Percentiles rank a stretch among this genome's conserved stretches.
phyloP scores from a whole-genome alignment of 2,888 invertebrate genomes.

The Catocala nupta region DNA sequence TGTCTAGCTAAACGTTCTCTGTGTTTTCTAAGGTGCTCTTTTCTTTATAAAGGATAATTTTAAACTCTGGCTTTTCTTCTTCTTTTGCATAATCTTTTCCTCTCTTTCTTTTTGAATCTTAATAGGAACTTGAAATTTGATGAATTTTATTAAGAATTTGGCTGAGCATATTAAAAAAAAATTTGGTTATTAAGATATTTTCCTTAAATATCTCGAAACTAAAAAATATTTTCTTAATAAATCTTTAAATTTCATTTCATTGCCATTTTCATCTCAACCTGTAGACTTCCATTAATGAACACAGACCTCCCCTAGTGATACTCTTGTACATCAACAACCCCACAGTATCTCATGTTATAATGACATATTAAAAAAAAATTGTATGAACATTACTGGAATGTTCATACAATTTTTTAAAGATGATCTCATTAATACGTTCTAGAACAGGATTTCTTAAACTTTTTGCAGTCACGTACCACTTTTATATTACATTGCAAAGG shows the following conservation, averaged over 20 bases:
- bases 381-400: too few species aligned
- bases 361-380: too few species aligned
- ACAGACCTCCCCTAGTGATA: neutral
- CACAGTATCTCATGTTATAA: neutral
- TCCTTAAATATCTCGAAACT: neutral
- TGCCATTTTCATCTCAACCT: neutral
- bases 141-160: slow-evolving; percentile 1
- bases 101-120: slow-evolving; percentile 12
- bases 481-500: too few species aligned
- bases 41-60: slow-evolving; percentile 5
- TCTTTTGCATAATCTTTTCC: slow-evolving; percentile 9
- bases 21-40: slow-evolving; percentile 8
- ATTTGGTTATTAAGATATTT: slow-evolving; percentile 8
- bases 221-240: neutral
- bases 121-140: too few species aligned
- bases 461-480: too few species aligned
- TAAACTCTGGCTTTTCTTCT: slow-evolving; percentile 10
- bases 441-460: too few species aligned
- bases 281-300: neutral
- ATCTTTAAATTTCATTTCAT: neutral
- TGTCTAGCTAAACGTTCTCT: slow-evolving; percentile 8
- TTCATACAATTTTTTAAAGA: too few species aligned
- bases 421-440: too few species aligned
- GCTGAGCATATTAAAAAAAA: slow-evolving; percentile 13
- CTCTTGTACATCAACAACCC: neutral